phyloP scores from a whole-genome alignment of 1,140 invertebrate species.

The Yoshiicerus persimilis region DNA sequence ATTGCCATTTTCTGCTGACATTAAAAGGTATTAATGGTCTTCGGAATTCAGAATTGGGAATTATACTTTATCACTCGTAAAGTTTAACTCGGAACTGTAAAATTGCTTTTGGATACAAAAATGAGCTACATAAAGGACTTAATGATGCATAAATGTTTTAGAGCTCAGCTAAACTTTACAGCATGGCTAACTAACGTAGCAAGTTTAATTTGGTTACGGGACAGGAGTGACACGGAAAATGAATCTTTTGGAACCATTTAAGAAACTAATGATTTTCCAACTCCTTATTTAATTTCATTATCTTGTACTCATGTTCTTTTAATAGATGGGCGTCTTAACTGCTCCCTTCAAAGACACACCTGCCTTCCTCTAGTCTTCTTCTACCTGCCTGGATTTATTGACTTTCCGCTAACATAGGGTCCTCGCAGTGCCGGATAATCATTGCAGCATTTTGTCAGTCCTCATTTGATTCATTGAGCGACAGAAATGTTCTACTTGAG shows the following conservation, averaged over 20 bases:
- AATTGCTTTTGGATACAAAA: conserved; percentile 19
- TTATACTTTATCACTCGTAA: conserved; percentile 5
- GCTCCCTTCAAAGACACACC: neutral
- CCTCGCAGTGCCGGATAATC: neutral
- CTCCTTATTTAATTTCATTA: neutral
- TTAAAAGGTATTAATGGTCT: conserved; percentile 7
- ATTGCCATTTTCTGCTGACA: conserved; percentile 22
- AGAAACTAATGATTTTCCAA: neutral
- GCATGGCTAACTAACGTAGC: neutral
- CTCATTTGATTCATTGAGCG: neutral
- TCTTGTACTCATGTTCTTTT: neutral
- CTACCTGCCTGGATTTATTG: neutral
- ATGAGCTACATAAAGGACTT: conserved; percentile 17
- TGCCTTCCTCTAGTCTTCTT: neutral
- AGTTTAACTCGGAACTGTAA: neutral
- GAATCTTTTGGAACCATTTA: neutral
- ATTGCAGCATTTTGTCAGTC: neutral
- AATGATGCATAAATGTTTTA: conserved; percentile 19
- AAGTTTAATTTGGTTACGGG: neutral
- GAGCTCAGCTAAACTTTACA: neutral
- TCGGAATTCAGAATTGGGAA: conserved; percentile 16
- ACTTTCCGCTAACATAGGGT: neutral
- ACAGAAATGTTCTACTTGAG: neutral
- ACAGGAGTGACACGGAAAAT: neutral
- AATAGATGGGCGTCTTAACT: neutral